Base-by-base conservation (phyloP, 1,140 invertebrate species). In the Drosophila obscura region DNA sequence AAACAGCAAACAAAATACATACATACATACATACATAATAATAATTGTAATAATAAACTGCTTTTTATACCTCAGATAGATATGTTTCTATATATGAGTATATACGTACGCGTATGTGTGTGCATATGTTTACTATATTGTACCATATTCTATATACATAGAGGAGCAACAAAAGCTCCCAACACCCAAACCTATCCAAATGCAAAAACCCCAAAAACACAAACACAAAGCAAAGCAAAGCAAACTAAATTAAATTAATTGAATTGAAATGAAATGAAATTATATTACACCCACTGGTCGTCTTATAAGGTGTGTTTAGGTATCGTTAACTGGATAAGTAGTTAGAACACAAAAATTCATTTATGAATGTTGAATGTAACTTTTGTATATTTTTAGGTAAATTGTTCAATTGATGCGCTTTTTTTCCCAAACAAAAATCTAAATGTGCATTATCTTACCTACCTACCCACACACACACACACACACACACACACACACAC, bases 361-460 rank as follows among this genome's bases (percentile, higher is more conserved):
- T 71, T 66, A 72, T 48, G 61, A 76, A 72, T 75, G 72, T 80
- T 48, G 61, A 65, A 72, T 75, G 72, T 80, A 72, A 80, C 71
- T 72, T 80, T 65, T 76, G 49, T 80, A 80, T 65, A 79, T 79
- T 68, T 79, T 74, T 79, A 80, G 77, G 67, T 71, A 80, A 80
- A 56, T 82, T 82, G 69, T 83, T 82, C 55, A 79, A 79, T 79
- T 83, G 80, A 64, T 83, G 63, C 68, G 75, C 80, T 69, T 77
- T 74, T 78, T 78, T 83, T 83, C 73, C 77, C 53, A 71, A 74
- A 71, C 68, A 66, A 64, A 9, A 61, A 71, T 78, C 76, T 79
- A 66, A 74, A 80, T 83, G 75, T 79, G 63, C 71, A 83, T 65
- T 73, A 73, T 28, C 35, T 39, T 8, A 52, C 35, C 35, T 13